Evolutionary conservation across 2,888 invertebrate genomes (phyloP), one percentile per base, ranked within the genome.

Genomic region (Amiota mariae): DNA sequence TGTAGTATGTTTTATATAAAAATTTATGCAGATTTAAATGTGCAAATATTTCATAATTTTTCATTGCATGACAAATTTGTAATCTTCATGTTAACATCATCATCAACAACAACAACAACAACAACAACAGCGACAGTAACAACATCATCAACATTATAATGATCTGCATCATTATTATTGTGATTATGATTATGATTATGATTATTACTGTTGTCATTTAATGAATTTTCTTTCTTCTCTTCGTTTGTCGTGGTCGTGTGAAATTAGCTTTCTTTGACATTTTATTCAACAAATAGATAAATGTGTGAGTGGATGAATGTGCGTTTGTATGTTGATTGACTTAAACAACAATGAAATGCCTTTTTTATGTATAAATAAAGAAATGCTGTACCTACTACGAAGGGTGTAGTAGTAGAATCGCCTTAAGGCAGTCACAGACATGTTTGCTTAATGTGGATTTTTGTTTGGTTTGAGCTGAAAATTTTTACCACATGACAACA

Each of bases 241-340:
- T 36, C 4, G 36, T 36, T 6, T 36, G 36, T 36, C 36, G 3
- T 36, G 36, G 82, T 81, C 78, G 78, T 78, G 80, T 74, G 74
- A 83, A 85, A 83, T 83, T 84, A 85, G 84, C 84, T 77, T 83
- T 36, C 80, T 85, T 85, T 85, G 81, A 80, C 84, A 82, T 85
- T 84, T 80, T 77, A 48, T n/a, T 66, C 36, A 36, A 36, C 36
- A 36, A 36, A 36, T 15, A 63, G 66, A 66, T 18, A 49, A 66
- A 48, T 66, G 12, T 66, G 49, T 47, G 48, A 10, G 18, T 59
- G 8, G 10, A 20, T 18, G 12, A 36, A 13, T 36, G 6, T 36
- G 36, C 6, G 36, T 6, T 6, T 6, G 36, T 36, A 2, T 36
- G 4, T 36, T 36, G 36, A 36, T 36, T 36, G 36, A 36, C 36